These are phyloP conservation scores for Aegithalos caudatus DNA, from an alignment of 2,113 vertebrate genomes.

Conservation along the genomic window DNA sequence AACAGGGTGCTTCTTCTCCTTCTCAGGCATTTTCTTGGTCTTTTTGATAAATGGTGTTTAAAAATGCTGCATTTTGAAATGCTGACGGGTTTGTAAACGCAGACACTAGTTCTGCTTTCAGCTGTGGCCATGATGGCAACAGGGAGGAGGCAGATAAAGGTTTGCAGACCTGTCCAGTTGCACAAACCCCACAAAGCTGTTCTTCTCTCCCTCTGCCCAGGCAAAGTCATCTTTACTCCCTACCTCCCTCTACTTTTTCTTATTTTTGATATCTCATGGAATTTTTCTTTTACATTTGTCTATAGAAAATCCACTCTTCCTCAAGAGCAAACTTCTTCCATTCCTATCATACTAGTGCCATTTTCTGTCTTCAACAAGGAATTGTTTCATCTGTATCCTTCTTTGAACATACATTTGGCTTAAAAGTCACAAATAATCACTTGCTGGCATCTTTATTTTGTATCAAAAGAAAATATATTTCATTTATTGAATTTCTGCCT, in stretches of 20 bases:
- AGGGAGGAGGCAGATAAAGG: neutral
- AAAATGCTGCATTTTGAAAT: neutral
- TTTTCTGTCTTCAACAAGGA: neutral
- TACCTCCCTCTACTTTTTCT: neutral
- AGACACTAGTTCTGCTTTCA: neutral
- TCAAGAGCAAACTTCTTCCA: neutral
- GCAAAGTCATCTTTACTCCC: neutral
- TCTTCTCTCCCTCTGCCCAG: neutral
- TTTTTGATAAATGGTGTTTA: neutral
- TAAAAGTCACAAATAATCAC: neutral
- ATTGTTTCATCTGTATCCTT: neutral
- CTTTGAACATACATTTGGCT: neutral
- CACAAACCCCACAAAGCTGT: accelerated
- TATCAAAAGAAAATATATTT: neutral
- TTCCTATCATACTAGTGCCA: neutral
- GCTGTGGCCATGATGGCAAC: neutral
- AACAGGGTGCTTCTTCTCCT: neutral
- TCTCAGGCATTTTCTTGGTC: neutral
- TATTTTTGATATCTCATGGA: neutral
- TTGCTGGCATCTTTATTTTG: neutral
- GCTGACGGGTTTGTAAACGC: neutral
- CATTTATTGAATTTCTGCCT: neutral
- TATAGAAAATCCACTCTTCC: neutral
- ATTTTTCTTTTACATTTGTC: neutral
- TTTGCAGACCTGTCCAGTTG: neutral